These are phyloP conservation scores for Macroglossus sobrinus DNA, from an alignment of 2,113 vertebrate species.

Conservation along the genomic window DNA sequence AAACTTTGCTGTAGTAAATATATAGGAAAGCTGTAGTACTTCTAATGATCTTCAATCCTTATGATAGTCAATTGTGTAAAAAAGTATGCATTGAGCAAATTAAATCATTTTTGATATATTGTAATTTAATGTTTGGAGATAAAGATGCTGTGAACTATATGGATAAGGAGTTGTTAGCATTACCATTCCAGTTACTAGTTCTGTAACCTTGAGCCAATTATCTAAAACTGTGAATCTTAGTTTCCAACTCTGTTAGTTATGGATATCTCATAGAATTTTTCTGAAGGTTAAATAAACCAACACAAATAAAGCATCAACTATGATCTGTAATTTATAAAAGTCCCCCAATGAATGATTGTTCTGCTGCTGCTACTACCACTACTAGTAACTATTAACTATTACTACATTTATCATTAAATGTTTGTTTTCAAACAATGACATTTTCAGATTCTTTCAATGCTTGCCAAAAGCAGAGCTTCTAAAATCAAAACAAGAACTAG, in stretches of 20 bases:
- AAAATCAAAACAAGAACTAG: slow-evolving; percentile 21
- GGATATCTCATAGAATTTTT: neutral
- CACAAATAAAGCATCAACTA: neutral
- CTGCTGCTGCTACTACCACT: neutral
- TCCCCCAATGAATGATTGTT: neutral
- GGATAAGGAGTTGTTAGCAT: neutral
- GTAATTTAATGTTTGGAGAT: neutral
- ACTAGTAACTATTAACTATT: neutral
- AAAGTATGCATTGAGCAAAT: neutral
- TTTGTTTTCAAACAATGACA: slow-evolving; percentile 23
- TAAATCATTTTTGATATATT: neutral
- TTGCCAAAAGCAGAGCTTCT: slow-evolving; percentile 27
- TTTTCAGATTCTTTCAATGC: neutral
- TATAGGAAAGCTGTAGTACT: neutral
- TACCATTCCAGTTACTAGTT: neutral
- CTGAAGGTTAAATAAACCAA: neutral
- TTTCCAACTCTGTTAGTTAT: neutral
- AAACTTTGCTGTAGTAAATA: neutral
- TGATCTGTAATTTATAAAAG: neutral
- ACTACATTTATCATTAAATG: slow-evolving; percentile 18
- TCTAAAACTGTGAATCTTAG: neutral
- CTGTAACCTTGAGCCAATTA: neutral
- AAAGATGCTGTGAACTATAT: neutral
- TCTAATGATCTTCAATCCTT: neutral
- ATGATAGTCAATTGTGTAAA: neutral